Conservation (phyloP, 2,888 invertebrate genomes). For the Netelia fuscicornis region DNA sequence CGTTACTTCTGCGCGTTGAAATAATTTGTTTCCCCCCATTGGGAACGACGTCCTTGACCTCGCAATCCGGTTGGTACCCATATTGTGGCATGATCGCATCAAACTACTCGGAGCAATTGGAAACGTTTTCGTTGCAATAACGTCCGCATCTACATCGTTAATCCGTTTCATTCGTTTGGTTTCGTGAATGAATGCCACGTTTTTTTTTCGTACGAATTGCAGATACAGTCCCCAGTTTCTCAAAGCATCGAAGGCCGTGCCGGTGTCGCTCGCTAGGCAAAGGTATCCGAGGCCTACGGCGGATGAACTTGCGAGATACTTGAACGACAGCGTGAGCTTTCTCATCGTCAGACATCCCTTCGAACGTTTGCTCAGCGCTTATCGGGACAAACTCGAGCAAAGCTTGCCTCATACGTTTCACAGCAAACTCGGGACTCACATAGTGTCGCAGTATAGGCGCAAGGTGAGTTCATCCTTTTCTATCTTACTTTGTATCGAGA, state of each 20-base stretch:
- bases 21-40: not conserved
- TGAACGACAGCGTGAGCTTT: slow-evolving; percentile 92
- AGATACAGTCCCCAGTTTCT: slow-evolving; percentile 91
- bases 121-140: slow-evolving; percentile 59
- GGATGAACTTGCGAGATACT: slow-evolving; percentile 90
- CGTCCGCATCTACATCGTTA: not conserved
- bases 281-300: slow-evolving; percentile 92
- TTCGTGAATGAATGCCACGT: not conserved
- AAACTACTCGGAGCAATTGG: slow-evolving; percentile 58
- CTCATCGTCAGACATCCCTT: slow-evolving; percentile 93
- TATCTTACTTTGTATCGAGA: not conserved
- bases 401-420: slow-evolving; percentile 93
- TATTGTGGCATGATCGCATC: slow-evolving; percentile 17
- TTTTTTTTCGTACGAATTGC: slow-evolving; percentile 64
- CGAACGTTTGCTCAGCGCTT: slow-evolving; percentile 92
- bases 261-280: slow-evolving; percentile 91
- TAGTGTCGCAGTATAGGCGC: slow-evolving; percentile 90
- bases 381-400: slow-evolving; percentile 93
- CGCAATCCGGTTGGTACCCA: not conserved
- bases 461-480: slow-evolving; percentile 84
- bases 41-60: slow-evolving; percentile 59
- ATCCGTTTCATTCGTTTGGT: slow-evolving; percentile 28
- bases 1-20: not conserved
- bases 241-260: slow-evolving; percentile 91
- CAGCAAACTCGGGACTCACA: slow-evolving; percentile 92